Conservation (phyloP, 30 jellyfish, hydroid and myxozoan genomes). For the Turritopsis rubra region DNA sequence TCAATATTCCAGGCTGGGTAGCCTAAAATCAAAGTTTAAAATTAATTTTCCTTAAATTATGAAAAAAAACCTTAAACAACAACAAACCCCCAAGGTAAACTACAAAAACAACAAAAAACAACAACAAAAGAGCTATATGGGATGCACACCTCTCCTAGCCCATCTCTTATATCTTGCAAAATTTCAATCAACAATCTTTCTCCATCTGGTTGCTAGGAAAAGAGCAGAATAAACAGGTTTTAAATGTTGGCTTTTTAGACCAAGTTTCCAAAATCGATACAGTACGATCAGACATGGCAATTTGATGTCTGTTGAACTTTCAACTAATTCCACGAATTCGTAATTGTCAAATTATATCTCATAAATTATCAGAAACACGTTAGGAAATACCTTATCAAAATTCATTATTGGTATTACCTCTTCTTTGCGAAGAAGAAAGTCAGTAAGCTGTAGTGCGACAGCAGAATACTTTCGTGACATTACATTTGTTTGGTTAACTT, state of each 20-base stretch:
- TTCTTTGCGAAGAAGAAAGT: constrained; percentile 64
- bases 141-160: constrained; percentile 68
- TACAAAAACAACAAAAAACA: not conserved
- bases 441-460: constrained; percentile 74
- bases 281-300: too few species aligned
- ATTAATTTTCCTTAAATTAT: not conserved
- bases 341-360: too few species aligned
- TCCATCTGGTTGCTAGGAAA: constrained; percentile 90
- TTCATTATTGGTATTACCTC: too few species aligned
- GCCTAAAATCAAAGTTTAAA: constrained; percentile 44
- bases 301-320: too few species aligned
- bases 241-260: not conserved
- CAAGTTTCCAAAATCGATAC: too few species aligned
- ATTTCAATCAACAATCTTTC: constrained; percentile 65
- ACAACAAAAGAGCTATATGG: not conserved
- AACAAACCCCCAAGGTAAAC: not conserved
- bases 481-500: constrained; percentile 36
- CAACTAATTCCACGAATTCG: too few species aligned
- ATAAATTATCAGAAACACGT: too few species aligned
- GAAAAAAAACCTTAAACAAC: not conserved
- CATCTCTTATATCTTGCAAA: constrained; percentile 71
- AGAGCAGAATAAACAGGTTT: not conserved
- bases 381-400: too few species aligned
- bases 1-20: constrained; percentile 65
- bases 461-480: constrained; percentile 54